Evolutionary conservation across 2,113 vertebrate species (phyloP), one percentile per base, ranked within the genome.

Genomic region (Bubo blakistoni): DNA sequence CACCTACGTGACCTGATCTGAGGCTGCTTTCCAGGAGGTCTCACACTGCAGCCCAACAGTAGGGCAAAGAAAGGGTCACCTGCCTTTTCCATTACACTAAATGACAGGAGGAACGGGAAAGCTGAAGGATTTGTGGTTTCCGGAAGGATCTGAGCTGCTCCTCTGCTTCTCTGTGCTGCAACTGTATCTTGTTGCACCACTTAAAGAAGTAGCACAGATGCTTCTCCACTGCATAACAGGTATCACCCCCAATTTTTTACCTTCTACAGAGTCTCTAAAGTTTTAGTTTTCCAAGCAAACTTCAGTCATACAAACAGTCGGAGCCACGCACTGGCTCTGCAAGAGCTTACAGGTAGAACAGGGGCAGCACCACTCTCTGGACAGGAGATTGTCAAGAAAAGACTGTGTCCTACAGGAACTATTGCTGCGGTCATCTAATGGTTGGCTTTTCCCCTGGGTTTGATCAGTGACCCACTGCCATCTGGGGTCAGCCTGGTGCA

Each of bases 161-260:
- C n/a, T 63, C 65, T 36, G 29, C 59, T 74, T 66, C 61, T 82
- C 70, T 40, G 19, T 54, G 62, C 34, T 69, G 42, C 0, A 1
- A 18, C n/a, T 0, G 0, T 69, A 17, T 54, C 29, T n/a, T 49
- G 34, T 32, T 21, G 27, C 29, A n/a, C 13, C 30, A 21, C 7
- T 16, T 27, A 40, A 47, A 57, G 42, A n/a, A 65, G 51, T 7
- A 19, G 16, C 22, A 30, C 11, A 30, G 67, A 22, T 47, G 25
- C 5, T 76, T 61, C n/a, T 27, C 47, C n/a, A 16, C 21, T 12
- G 32, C 16, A 6, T 21, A 54, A 54, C 4, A 18, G 66, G 6
- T 11, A 36, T 42, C 26, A 21, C 13, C 8, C 9, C 25, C 7
- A 44, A 34, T 16, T n/a, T 49, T 79, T 42, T 14, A 11, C 58